These are phyloP conservation scores for Lordiphosa mommai DNA, from an alignment of 1,140 invertebrate species.

Conservation along the genomic window DNA sequence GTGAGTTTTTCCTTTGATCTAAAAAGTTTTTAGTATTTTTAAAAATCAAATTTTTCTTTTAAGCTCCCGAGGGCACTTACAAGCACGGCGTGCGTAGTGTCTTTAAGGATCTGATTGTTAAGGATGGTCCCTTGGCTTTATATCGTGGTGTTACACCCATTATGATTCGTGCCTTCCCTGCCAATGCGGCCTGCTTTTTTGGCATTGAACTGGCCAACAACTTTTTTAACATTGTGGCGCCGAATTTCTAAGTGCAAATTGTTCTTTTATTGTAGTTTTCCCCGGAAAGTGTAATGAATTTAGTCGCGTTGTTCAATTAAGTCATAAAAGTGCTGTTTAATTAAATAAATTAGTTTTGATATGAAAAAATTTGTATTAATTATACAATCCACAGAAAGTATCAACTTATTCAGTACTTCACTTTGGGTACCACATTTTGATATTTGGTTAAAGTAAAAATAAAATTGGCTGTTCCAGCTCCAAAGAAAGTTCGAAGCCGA, in stretches of 20 bases:
- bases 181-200: slow-evolving; percentile 95
- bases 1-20: slow-evolving; percentile 80
- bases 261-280: background rate
- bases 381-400: no score
- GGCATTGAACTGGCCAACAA: slow-evolving; percentile 80
- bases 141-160: slow-evolving; percentile 94
- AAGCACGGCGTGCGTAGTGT: slow-evolving; percentile 93
- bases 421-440: no score
- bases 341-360: slow-evolving; percentile 24
- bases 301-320: background rate
- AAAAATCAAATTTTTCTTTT: slow-evolving; percentile 26
- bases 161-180: slow-evolving; percentile 94
- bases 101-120: slow-evolving; percentile 88
- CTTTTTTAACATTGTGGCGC: slow-evolving; percentile 49
- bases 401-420: no score
- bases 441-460: no score
- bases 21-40: background rate
- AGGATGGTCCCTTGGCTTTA: slow-evolving; percentile 89
- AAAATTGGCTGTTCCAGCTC: no score
- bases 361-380: background rate
- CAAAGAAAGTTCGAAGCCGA: no score
- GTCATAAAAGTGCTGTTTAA: slow-evolving; percentile 18
- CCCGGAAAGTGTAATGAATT: background rate
- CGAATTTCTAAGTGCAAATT: slow-evolving; percentile 38
- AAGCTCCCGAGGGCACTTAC: slow-evolving; percentile 93